Conservation (phyloP, 92 coral and sea anemone genomes). For the Scolanthus callimorphus region DNA sequence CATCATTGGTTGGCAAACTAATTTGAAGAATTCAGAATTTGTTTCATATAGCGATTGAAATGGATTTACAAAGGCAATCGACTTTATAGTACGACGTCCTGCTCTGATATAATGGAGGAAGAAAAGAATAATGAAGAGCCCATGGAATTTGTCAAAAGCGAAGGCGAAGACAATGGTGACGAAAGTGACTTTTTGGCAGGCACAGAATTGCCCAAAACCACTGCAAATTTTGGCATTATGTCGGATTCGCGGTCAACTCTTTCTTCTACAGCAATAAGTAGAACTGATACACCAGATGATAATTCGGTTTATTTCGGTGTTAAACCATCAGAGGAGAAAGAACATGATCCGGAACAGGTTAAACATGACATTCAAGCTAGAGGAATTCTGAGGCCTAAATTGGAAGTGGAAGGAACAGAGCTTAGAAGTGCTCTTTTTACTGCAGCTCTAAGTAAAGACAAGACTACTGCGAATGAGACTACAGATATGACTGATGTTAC, state of each 20-base stretch:
- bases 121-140: neutral
- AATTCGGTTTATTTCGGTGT: neutral
- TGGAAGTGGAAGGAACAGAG: slow-evolving; percentile 4
- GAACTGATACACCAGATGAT: slow-evolving; percentile 42
- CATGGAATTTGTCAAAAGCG: slow-evolving; percentile 1
- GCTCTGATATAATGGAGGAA: neutral
- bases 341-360: slow-evolving; percentile 26
- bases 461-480: neutral
- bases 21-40: too few relatives aligned
- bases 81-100: too few relatives aligned
- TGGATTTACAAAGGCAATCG: too few relatives aligned
- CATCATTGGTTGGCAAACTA: too few relatives aligned
- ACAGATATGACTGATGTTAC: neutral
- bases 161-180: neutral
- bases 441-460: slow-evolving; percentile 14
- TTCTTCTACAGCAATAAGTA: slow-evolving; percentile 34
- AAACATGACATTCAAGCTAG: slow-evolving; percentile 48
- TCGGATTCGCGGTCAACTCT: slow-evolving; percentile 41
- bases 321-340: slow-evolving; percentile 1
- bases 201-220: neutral
- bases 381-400: slow-evolving; percentile 19
- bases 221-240: neutral
- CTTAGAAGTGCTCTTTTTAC: slow-evolving; percentile 33
- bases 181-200: neutral
- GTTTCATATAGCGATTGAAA: too few relatives aligned